Percentiles rank a stretch among this genome's conserved stretches.
phyloP scores from a whole-genome alignment of 2,113 vertebrate genomes.

The Tautogolabrus adspersus region DNA sequence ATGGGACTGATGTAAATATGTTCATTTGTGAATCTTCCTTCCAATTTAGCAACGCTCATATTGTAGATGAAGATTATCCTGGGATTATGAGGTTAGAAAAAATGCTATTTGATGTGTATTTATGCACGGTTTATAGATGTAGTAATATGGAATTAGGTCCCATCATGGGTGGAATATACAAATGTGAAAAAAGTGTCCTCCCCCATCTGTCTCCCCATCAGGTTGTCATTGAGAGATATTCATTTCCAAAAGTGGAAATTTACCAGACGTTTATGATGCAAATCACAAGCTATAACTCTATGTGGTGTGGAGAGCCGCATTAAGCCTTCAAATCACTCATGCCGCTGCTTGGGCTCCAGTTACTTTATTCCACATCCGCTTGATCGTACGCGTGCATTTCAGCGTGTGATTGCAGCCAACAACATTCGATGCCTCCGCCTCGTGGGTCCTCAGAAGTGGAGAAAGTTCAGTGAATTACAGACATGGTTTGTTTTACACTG shows the following conservation, averaged over 20 bases:
- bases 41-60: conserved; percentile 79
- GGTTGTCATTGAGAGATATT: conserved; percentile 78
- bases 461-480: conserved; percentile 67
- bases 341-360: conserved; percentile 53
- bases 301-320: conserved; percentile 68
- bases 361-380: conserved; percentile 61
- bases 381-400: conserved; percentile 69
- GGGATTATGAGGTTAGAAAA: conserved; percentile 78
- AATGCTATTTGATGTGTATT: conserved; percentile 77
- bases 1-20: conserved; percentile 84
- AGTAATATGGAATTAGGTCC: conserved; percentile 78
- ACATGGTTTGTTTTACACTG: conserved; percentile 42
- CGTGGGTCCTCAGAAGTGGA: conserved; percentile 49
- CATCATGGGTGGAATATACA: conserved; percentile 66
- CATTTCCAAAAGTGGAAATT: conserved; percentile 80
- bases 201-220: conserved; percentile 63
- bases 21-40: conserved; percentile 80
- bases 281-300: conserved; percentile 79
- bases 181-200: conserved; percentile 54
- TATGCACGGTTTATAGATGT: conserved; percentile 78
- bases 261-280: conserved; percentile 82
- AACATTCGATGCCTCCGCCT: conserved; percentile 58
- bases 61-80: conserved; percentile 83
- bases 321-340: conserved; percentile 80
- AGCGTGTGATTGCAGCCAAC: conserved; percentile 64